Percentiles rank a stretch among this genome's conserved stretches.
Conservation (phyloP, 1,140 invertebrate genomes). For the Coelopa frigida region DNA sequence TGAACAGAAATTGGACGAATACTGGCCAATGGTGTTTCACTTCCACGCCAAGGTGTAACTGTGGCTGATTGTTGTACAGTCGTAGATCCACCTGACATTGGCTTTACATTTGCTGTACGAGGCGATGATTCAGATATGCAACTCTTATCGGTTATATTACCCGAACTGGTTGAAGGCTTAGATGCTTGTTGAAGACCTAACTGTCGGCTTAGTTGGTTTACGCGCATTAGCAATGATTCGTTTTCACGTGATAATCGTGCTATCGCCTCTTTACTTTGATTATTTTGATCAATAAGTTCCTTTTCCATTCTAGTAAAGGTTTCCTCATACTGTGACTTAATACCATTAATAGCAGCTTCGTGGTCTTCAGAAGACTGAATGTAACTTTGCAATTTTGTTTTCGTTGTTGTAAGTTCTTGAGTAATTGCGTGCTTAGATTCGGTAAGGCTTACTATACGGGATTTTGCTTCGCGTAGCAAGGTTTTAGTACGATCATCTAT, state of each 20-base stretch:
- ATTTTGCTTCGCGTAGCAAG: slow-evolving; percentile 63
- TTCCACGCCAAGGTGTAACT: slow-evolving; percentile 54
- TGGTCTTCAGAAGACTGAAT: slow-evolving; percentile 50
- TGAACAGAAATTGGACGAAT: slow-evolving; percentile 82
- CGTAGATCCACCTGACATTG: slow-evolving; percentile 71
- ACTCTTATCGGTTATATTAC: slow-evolving; percentile 58
- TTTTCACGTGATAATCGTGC: slow-evolving; percentile 58
- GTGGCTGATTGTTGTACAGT: slow-evolving; percentile 49
- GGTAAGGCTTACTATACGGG: slow-evolving; percentile 60
- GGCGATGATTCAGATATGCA: slow-evolving; percentile 70
- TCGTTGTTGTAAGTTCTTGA: slow-evolving; percentile 47
- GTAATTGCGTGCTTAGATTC: slow-evolving; percentile 57
- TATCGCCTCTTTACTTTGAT: slow-evolving; percentile 56
- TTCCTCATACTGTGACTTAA: slow-evolving; percentile 67
- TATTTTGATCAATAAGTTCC: slow-evolving; percentile 62
- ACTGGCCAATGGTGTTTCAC: slow-evolving; percentile 79
- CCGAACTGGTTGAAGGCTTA: slow-evolving; percentile 57
- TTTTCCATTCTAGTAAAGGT: slow-evolving; percentile 65
- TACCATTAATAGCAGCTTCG: slow-evolving; percentile 51
- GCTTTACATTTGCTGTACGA: slow-evolving; percentile 82
- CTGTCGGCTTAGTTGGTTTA: slow-evolving; percentile 71
- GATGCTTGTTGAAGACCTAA: slow-evolving; percentile 61
- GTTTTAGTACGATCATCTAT: slow-evolving; percentile 67
- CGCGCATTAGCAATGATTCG: slow-evolving; percentile 65
- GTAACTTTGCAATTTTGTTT: slow-evolving; percentile 21